phyloP scores from a whole-genome alignment of 2,888 invertebrate species.

The Pristionchus fissidentatus region DNA sequence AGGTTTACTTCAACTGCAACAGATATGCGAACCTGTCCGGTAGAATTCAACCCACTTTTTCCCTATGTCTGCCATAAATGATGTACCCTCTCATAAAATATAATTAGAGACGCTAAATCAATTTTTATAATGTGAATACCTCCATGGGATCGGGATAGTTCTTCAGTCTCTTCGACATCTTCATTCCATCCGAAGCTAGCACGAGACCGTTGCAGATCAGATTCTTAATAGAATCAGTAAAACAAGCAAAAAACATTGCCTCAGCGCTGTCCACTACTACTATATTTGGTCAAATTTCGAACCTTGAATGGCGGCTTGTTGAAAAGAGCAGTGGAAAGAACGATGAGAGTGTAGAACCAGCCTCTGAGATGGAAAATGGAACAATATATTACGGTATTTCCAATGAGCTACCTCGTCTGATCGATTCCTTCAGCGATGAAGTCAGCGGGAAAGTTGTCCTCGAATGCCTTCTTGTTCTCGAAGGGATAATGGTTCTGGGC shows the following conservation, averaged over 20 bases:
- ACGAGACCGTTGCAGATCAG: conserved; percentile 95
- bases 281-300: not conserved
- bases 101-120: too few relatives aligned
- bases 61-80: too few relatives aligned
- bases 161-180: conserved; percentile 99
- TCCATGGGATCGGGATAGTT: conserved; percentile 98
- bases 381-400: not conserved
- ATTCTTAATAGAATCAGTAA: conserved; percentile 82
- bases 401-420: conserved; percentile 53
- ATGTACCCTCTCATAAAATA: too few relatives aligned
- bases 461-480: conserved; percentile 85
- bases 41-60: too few relatives aligned
- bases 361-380: conserved; percentile 68
- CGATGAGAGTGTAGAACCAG: conserved; percentile 93
- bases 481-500: conserved; percentile 97
- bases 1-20: too few relatives aligned
- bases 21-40: too few relatives aligned
- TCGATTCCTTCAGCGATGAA: conserved; percentile 94
- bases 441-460: conserved; percentile 94
- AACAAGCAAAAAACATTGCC: not conserved
- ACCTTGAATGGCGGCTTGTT: conserved; percentile 93
- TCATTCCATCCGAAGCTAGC: conserved; percentile 93
- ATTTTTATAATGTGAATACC: conserved; percentile 74
- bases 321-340: conserved; percentile 94
- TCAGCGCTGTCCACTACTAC: too few relatives aligned